A percentile compares a stretch with the other conserved stretches of the same genome.
These are phyloP conservation scores for Mionectes macconnelli DNA, from an alignment of 2,113 vertebrate genomes.

Conservation along the genomic window DNA sequence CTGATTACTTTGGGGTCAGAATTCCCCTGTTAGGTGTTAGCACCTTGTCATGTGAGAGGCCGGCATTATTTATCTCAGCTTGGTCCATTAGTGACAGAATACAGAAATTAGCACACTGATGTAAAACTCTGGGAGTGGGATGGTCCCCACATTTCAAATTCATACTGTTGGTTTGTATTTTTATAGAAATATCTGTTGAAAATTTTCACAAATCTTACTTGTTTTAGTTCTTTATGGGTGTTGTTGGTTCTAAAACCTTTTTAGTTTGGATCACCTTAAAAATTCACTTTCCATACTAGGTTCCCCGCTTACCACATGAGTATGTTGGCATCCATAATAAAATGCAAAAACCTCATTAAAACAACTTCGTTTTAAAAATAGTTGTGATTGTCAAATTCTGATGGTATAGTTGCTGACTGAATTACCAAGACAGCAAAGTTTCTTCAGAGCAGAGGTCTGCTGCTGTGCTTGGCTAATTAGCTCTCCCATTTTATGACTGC, in stretches of 20 bases:
- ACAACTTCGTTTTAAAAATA: not conserved
- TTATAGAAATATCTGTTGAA: not conserved
- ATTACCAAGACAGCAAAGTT: not conserved
- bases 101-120: not conserved
- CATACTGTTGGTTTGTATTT: accelerated
- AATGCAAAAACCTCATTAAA: not conserved
- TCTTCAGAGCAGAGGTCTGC: not conserved
- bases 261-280: not conserved
- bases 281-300: not conserved
- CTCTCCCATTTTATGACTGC: not conserved
- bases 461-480: not conserved
- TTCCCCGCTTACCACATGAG: not conserved
- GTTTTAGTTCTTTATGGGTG: not conserved
- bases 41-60: not conserved
- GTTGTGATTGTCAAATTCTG: not conserved
- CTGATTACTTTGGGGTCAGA: not conserved
- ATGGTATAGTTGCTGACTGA: not conserved
- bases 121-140: not conserved
- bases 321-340: not conserved
- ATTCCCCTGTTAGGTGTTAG: not conserved
- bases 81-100: not conserved
- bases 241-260: not conserved
- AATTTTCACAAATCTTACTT: not conserved
- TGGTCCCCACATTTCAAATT: not conserved
- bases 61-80: not conserved